Evolutionary conservation across 1,140 invertebrate genomes (phyloP).

Genomic region (Berghia stephanieae): DNA sequence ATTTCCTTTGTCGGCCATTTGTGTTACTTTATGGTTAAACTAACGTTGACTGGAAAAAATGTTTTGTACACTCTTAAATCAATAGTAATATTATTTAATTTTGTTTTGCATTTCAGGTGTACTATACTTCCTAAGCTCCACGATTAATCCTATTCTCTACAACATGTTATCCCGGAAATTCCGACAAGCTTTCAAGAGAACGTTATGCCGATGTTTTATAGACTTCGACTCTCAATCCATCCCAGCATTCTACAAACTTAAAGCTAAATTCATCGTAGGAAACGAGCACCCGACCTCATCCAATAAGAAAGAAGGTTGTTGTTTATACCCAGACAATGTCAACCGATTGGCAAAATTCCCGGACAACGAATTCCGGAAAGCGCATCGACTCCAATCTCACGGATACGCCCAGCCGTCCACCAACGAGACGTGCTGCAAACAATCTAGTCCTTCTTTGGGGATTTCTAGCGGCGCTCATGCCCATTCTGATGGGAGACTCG

Average conservation of each 20-base stretch:
- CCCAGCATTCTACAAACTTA: slow-evolving; percentile 40
- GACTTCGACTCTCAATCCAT: slow-evolving; percentile 32
- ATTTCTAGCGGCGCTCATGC: slow-evolving; percentile 36
- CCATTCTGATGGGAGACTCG: slow-evolving; percentile 43
- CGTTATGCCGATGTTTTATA: slow-evolving; percentile 46
- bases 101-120: slow-evolving; percentile 38
- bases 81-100: background rate
- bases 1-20: too few relatives aligned
- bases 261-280: slow-evolving; percentile 36
- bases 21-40: too few relatives aligned
- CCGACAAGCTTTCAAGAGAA: slow-evolving; percentile 68
- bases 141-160: slow-evolving; percentile 73
- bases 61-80: background rate
- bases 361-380: slow-evolving; percentile 4
- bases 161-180: slow-evolving; percentile 72
- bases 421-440: slow-evolving; percentile 33
- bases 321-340: slow-evolving; percentile 27
- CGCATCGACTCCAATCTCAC: background rate
- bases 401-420: slow-evolving; percentile 37
- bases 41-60: background rate
- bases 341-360: slow-evolving; percentile 32
- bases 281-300: background rate
- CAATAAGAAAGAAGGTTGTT: background rate
- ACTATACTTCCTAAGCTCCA: slow-evolving; percentile 72
- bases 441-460: slow-evolving; percentile 9